phyloP scores from a whole-genome alignment of 1,140 invertebrate genomes.

The Conopomorpha cramerella region DNA sequence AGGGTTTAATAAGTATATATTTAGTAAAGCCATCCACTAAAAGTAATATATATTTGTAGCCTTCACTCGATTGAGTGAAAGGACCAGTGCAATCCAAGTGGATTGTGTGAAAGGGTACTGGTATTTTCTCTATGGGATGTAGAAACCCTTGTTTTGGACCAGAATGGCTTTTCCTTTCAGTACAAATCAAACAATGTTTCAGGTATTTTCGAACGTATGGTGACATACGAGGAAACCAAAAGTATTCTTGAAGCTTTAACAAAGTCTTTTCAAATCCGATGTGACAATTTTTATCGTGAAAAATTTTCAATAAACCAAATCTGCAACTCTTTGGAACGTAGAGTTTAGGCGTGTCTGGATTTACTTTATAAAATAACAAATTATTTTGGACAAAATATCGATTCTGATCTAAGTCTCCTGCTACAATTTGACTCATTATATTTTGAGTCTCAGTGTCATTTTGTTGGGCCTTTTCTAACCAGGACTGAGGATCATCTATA shows the following conservation, averaged over 20 bases:
- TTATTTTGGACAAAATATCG: slow-evolving; percentile 1
- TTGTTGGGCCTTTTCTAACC: slow-evolving; percentile 4
- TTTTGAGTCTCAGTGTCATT: slow-evolving; percentile 5
- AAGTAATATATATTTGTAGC: slow-evolving; percentile 17
- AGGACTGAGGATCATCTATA: slow-evolving; percentile 1
- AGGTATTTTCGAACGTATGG: slow-evolving; percentile 18
- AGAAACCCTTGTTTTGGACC: slow-evolving; percentile 21
- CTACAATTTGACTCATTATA: not conserved
- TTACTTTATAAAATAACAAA: not conserved
- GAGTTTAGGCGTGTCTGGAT: slow-evolving; percentile 9
- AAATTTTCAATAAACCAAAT: slow-evolving; percentile 13
- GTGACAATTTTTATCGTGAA: slow-evolving; percentile 29
- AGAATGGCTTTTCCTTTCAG: slow-evolving; percentile 11
- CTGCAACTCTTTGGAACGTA: slow-evolving; percentile 16
- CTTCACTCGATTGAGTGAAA: slow-evolving; percentile 7
- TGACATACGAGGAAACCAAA: slow-evolving; percentile 23
- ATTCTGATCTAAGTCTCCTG: slow-evolving; percentile 1
- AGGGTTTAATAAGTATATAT: slow-evolving; percentile 16
- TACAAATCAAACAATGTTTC: slow-evolving; percentile 15
- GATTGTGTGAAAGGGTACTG: slow-evolving; percentile 18
- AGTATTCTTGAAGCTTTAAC: slow-evolving; percentile 15
- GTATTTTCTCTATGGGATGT: slow-evolving; percentile 13
- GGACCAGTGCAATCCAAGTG: slow-evolving; percentile 18
- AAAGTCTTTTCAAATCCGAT: slow-evolving; percentile 17
- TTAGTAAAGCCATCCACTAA: slow-evolving; percentile 22